A percentile compares a stretch with the other conserved stretches of the same genome.
Conservation (phyloP, 2,113 vertebrate species). For the Apodemus sylvaticus region DNA sequence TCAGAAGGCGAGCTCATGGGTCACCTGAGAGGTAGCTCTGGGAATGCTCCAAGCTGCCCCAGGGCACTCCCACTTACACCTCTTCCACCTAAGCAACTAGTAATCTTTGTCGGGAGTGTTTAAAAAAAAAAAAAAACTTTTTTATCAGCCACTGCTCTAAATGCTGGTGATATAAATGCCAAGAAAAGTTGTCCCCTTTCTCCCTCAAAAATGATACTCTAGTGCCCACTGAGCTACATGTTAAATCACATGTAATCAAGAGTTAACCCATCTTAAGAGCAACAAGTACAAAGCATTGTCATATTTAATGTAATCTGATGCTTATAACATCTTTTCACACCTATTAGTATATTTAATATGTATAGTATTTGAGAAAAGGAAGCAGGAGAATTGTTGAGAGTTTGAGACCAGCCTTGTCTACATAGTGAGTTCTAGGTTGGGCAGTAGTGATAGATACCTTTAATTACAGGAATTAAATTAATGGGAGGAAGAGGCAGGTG, state of each 20-base stretch:
- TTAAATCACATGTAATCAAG: not conserved
- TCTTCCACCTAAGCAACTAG: not conserved
- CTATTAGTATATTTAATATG: not conserved
- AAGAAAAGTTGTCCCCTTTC: not conserved
- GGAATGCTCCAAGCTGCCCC: not conserved
- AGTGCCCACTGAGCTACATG: not conserved
- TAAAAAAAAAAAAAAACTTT: not conserved
- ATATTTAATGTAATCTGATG: not conserved
- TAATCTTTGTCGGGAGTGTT: not conserved
- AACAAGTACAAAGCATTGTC: not conserved
- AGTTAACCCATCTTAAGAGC: not conserved
- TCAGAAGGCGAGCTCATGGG: not conserved
- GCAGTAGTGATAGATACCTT: not conserved
- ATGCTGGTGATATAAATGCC: not conserved
- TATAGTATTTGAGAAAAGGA: not conserved
- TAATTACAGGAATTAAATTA: not conserved
- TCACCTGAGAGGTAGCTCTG: not conserved
- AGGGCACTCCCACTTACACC: not conserved
- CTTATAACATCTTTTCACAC: slow-evolving; percentile 22
- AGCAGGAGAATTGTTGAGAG: not conserved
- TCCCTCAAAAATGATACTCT: not conserved
- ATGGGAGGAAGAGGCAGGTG: not conserved
- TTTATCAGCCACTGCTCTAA: not conserved
- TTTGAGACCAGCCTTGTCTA: not conserved
- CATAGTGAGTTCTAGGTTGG: not conserved